Evolutionary conservation across 2,888 invertebrate species (phyloP).

Genomic region (Mesoligia furuncula): DNA sequence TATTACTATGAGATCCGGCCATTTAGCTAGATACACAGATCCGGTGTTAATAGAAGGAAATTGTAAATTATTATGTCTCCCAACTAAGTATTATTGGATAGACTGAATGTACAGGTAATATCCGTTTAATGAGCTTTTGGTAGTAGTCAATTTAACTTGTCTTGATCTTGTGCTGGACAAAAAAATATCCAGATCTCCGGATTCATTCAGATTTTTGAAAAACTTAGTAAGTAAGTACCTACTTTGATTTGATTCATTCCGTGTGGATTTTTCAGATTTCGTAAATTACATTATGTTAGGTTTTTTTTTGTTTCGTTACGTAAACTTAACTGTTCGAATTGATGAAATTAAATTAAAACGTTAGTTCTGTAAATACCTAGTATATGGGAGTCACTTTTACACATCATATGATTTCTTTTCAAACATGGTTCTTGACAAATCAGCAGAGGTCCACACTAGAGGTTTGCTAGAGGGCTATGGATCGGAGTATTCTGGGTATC

Average conservation of each 20-base stretch:
- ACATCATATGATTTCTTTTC: neutral
- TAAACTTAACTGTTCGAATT: neutral
- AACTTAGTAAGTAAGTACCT: neutral
- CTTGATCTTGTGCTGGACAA: neutral
- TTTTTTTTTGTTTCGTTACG: neutral
- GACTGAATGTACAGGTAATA: neutral
- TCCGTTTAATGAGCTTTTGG: neutral
- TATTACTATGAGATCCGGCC: conserved; percentile 28
- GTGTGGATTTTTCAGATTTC: neutral
- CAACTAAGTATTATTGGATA: neutral
- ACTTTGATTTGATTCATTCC: neutral
- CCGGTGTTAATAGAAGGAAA: conserved; percentile 43
- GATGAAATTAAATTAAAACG: neutral
- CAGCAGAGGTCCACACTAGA: too few species aligned
- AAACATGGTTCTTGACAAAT: too few species aligned
- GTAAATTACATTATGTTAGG: neutral
- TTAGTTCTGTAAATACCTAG: neutral
- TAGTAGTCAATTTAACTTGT: neutral
- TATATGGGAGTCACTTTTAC: neutral
- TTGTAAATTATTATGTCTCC: conserved; percentile 22
- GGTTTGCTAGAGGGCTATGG: too few species aligned
- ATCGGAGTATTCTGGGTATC: too few species aligned
- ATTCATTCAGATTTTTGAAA: neutral
- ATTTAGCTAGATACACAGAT: conserved; percentile 17
- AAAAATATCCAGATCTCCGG: too few species aligned